Conservation (phyloP, 2,888 invertebrate genomes). For the Marasmarcha lunaedactyla region DNA sequence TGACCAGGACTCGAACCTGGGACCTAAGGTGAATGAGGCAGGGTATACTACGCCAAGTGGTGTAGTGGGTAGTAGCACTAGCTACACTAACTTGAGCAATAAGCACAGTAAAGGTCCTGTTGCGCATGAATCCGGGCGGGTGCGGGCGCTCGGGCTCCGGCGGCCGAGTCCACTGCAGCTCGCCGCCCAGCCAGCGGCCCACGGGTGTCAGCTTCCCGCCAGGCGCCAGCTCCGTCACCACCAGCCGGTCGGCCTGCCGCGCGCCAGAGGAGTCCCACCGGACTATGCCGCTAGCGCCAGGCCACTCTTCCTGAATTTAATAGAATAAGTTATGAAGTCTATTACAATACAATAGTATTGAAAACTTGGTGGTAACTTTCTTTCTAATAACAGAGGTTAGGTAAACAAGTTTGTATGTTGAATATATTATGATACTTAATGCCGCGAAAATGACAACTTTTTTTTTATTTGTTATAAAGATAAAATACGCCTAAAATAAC, state of each 20-base stretch:
- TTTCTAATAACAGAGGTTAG: no score
- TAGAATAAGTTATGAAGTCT: neutral
- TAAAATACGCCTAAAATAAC: no score
- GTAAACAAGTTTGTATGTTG: no score
- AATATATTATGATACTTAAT: no score
- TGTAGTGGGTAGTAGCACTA: no score
- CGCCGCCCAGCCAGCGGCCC: constrained; percentile 33
- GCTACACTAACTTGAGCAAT: constrained; percentile 33
- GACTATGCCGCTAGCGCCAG: constrained; percentile 20
- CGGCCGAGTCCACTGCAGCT: constrained; percentile 28
- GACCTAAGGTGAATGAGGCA: no score
- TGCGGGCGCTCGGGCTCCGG: constrained; percentile 23
- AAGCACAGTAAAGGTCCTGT: constrained; percentile 50
- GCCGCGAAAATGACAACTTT: no score
- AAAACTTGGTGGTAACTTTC: no score
- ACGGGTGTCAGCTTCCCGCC: constrained; percentile 33
- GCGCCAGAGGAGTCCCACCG: constrained; percentile 34
- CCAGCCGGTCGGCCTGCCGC: constrained; percentile 28
- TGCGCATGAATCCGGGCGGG: constrained; percentile 42
- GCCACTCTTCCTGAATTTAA: constrained; percentile 25
- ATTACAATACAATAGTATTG: neutral
- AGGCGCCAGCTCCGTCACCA: constrained; percentile 40
- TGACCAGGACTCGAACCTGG: no score
- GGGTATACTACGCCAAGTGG: no score
- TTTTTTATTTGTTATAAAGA: no score